Evolutionary conservation across 2,888 invertebrate genomes (phyloP).

Genomic region (Dynastes grantii): DNA sequence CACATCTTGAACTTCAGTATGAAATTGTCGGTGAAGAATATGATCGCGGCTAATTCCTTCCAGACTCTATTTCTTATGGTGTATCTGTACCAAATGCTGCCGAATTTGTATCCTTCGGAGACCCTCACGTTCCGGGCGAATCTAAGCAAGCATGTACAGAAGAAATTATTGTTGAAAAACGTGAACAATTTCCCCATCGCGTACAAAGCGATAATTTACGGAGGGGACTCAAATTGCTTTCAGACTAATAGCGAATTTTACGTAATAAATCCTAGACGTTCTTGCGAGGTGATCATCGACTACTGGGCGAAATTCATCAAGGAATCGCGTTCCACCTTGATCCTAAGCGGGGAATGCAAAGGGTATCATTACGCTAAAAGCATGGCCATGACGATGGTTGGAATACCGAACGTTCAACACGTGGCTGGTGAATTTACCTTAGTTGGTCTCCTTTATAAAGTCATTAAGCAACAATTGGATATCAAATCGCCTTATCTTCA

Average conservation of each 20-base stretch:
- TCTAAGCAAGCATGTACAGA: conserved; percentile 4
- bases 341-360: conserved; percentile 41
- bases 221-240: conserved; percentile 32
- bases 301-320: conserved; percentile 43
- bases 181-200: conserved; percentile 27
- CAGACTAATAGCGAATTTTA: neutral
- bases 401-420: conserved; percentile 27
- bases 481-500: neutral
- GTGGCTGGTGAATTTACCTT: neutral
- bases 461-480: neutral
- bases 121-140: conserved; percentile 18
- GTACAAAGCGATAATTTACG: conserved; percentile 40
- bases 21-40: neutral
- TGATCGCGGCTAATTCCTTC: conserved; percentile 19
- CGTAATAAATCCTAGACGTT: conserved; percentile 22
- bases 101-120: conserved; percentile 43
- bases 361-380: conserved; percentile 47
- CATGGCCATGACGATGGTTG: conserved; percentile 20
- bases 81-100: conserved; percentile 43
- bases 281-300: neutral
- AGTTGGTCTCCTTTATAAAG: neutral
- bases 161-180: conserved; percentile 13
- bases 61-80: conserved; percentile 20
- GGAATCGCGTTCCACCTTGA: neutral
- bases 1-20: conserved; percentile 39